Evolutionary conservation across 2,888 invertebrate genomes (phyloP).

Genomic region (Pammene fasciana): DNA sequence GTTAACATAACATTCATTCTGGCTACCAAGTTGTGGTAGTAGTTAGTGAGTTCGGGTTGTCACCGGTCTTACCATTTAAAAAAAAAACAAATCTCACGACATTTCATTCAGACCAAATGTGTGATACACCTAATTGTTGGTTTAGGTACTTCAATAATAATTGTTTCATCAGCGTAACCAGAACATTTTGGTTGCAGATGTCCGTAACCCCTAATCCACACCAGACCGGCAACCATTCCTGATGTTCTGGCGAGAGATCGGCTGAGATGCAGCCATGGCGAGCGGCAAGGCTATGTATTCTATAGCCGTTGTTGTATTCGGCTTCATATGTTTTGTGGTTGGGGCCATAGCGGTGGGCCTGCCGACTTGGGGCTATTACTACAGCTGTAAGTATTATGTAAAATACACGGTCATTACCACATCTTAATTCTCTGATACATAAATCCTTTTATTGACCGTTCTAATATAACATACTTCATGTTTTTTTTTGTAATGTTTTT

Average conservation of each 20-base stretch:
- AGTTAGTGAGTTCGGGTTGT: too few relatives aligned
- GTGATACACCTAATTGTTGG: too few relatives aligned
- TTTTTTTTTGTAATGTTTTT: too few relatives aligned
- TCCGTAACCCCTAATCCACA: slow-evolving; percentile 45
- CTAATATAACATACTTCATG: too few relatives aligned
- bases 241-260: slow-evolving; percentile 67
- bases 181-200: slow-evolving; percentile 58
- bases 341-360: slow-evolving; percentile 92
- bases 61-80: too few relatives aligned
- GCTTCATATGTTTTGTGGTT: slow-evolving; percentile 91
- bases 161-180: too few relatives aligned
- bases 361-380: slow-evolving; percentile 94
- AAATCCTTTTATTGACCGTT: not conserved
- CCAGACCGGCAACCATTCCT: slow-evolving; percentile 57
- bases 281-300: slow-evolving; percentile 87
- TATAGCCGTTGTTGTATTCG: slow-evolving; percentile 86
- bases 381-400: slow-evolving; percentile 83
- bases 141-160: too few relatives aligned
- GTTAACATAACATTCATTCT: too few relatives aligned
- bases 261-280: slow-evolving; percentile 84
- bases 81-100: too few relatives aligned
- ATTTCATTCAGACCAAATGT: too few relatives aligned
- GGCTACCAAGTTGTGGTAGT: too few relatives aligned
- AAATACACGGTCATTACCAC: not conserved
- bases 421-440: not conserved